phyloP scores from a whole-genome alignment of 2,113 vertebrate species.

The Pleuronectes platessa region DNA sequence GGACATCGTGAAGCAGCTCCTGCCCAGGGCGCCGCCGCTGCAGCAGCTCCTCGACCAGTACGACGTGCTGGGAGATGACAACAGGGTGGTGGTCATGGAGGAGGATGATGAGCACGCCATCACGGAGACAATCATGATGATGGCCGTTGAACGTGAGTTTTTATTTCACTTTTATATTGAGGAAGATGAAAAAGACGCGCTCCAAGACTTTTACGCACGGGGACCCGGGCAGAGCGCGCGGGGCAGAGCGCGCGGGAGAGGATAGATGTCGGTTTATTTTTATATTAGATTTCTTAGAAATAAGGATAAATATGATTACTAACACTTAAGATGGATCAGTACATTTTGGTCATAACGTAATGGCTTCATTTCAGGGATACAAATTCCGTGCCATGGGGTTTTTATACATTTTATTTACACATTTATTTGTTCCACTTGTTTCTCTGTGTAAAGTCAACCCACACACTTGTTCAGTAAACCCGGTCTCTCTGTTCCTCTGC shows the following conservation, averaged over 20 bases:
- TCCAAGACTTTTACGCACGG: slow-evolving; percentile 47
- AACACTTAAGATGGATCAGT: no score
- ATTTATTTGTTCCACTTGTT: not conserved
- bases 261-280: no score
- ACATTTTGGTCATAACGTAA: no score
- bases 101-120: slow-evolving; percentile 96
- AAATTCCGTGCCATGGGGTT: not conserved
- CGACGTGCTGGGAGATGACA: slow-evolving; percentile 96
- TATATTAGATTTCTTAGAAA: no score
- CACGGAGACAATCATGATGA: slow-evolving; percentile 95
- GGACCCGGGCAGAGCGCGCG: not conserved
- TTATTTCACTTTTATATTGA: not conserved
- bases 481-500: not conserved
- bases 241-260: not conserved
- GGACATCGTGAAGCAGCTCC: slow-evolving; percentile 92
- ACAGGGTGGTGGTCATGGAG: slow-evolving; percentile 88
- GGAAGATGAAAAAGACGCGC: no score
- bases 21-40: slow-evolving; percentile 95
- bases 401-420: not conserved
- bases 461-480: not conserved
- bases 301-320: no score
- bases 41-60: slow-evolving; percentile 98
- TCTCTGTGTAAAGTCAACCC: slow-evolving; percentile 1
- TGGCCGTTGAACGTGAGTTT: slow-evolving; percentile 94
- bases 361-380: not conserved